phyloP scores from a whole-genome alignment of 1,140 invertebrate species.

The Cheumatopsyche charites region DNA sequence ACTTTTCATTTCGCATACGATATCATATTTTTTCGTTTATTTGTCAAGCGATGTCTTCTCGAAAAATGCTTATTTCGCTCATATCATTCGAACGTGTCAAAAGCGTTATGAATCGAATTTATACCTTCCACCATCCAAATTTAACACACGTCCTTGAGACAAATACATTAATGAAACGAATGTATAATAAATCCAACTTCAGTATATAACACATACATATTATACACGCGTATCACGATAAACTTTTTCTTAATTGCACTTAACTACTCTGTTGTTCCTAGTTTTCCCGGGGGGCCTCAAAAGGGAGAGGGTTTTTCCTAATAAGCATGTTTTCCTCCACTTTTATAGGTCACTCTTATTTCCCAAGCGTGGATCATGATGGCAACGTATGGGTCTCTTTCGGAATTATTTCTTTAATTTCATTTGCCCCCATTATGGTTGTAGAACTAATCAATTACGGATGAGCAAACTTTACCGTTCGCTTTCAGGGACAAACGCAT shows the following conservation, averaged over 20 bases:
- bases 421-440: constrained; percentile 21
- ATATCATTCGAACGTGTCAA: constrained; percentile 7
- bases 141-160: too few relatives aligned
- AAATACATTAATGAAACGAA: too few relatives aligned
- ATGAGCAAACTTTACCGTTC: background rate
- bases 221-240: background rate
- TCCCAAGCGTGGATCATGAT: constrained; percentile 31
- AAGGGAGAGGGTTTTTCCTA: constrained; percentile 24
- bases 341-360: constrained; percentile 28
- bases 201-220: too few relatives aligned
- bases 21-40: too few relatives aligned
- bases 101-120: constrained; percentile 5
- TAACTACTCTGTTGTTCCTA: background rate
- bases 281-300: background rate
- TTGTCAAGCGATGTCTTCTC: too few relatives aligned
- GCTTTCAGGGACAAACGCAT: background rate
- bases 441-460: constrained; percentile 28
- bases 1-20: too few relatives aligned
- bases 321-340: constrained; percentile 24
- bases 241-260: constrained; percentile 18
- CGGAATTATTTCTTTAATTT: constrained; percentile 32
- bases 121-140: too few relatives aligned
- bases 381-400: background rate
- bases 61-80: constrained; percentile 15
- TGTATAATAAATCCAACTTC: too few relatives aligned